Conservation (phyloP, 1,140 invertebrate genomes). For the Anoplophora glabripennis region DNA sequence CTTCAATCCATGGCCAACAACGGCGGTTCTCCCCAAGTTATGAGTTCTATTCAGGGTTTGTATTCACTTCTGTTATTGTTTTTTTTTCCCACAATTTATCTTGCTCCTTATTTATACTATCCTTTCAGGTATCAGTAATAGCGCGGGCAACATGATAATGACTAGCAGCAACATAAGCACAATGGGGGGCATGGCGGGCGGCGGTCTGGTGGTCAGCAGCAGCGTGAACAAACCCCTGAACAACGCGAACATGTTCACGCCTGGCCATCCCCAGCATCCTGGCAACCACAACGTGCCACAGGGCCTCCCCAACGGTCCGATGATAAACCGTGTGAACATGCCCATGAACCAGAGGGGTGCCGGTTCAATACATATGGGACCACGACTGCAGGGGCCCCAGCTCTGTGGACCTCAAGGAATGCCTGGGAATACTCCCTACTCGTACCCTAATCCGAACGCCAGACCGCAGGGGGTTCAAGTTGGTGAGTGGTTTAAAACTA, state of each 20-base stretch:
- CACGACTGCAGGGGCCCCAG: constrained; percentile 54
- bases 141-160: constrained; percentile 65
- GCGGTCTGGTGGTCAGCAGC: constrained; percentile 61
- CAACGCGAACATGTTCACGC: constrained; percentile 51
- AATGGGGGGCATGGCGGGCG: constrained; percentile 60
- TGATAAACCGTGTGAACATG: constrained; percentile 60
- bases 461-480: constrained; percentile 49
- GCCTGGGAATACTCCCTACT: constrained; percentile 53
- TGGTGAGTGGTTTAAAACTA: constrained; percentile 22
- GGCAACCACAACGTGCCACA: constrained; percentile 51
- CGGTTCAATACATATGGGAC: constrained; percentile 48
- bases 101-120: not conserved
- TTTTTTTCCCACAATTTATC: not conserved
- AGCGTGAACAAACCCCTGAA: constrained; percentile 66
- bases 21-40: constrained; percentile 59
- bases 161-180: constrained; percentile 67
- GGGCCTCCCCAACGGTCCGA: constrained; percentile 69
- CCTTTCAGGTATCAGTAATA: constrained; percentile 50
- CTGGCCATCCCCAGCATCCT: constrained; percentile 46
- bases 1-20: constrained; percentile 60
- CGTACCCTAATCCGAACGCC: constrained; percentile 52
- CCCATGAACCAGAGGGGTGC: constrained; percentile 48
- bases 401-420: constrained; percentile 42
- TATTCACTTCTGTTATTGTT: constrained; percentile 5
- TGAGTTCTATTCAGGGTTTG: constrained; percentile 65